A percentile compares a stretch with the other conserved stretches of the same genome.
These are phyloP conservation scores for Antitype chi DNA, from an alignment of 2,888 invertebrate genomes.

Conservation along the genomic window DNA sequence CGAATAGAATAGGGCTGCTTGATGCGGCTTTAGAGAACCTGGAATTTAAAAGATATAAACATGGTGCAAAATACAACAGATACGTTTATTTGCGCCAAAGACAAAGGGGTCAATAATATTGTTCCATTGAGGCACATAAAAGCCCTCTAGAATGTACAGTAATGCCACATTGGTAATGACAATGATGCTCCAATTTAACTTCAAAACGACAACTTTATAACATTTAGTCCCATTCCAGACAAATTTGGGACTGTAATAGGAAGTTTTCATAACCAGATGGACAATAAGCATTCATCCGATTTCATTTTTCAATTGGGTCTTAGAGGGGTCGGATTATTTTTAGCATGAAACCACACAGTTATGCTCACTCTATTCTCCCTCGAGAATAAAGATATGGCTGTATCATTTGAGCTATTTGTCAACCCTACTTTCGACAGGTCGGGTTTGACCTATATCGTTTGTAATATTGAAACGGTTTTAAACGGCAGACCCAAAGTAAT, in stretches of 20 bases:
- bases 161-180: no score
- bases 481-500: conserved; percentile 46
- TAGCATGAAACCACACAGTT: not conserved
- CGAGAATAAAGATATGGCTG: conserved; percentile 3
- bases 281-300: not conserved
- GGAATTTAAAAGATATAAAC: not conserved
- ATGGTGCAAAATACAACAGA: no score
- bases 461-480: conserved; percentile 44
- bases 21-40: not conserved
- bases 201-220: not conserved
- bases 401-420: conserved; percentile 25
- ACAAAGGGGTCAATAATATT: not conserved
- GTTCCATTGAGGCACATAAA: not conserved
- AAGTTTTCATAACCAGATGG: conserved; percentile 9
- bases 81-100: not conserved
- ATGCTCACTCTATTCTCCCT: not conserved
- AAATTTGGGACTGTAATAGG: not conserved
- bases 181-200: not conserved
- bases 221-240: not conserved
- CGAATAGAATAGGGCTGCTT: conserved; percentile 51
- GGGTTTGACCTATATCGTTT: conserved; percentile 58
- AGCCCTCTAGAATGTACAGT: not conserved
- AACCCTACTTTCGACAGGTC: conserved; percentile 47
- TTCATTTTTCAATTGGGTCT: not conserved
- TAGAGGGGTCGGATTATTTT: conserved; percentile 36